Evolutionary conservation across 2,888 invertebrate genomes (phyloP).

Genomic region (Lingula anatina): DNA sequence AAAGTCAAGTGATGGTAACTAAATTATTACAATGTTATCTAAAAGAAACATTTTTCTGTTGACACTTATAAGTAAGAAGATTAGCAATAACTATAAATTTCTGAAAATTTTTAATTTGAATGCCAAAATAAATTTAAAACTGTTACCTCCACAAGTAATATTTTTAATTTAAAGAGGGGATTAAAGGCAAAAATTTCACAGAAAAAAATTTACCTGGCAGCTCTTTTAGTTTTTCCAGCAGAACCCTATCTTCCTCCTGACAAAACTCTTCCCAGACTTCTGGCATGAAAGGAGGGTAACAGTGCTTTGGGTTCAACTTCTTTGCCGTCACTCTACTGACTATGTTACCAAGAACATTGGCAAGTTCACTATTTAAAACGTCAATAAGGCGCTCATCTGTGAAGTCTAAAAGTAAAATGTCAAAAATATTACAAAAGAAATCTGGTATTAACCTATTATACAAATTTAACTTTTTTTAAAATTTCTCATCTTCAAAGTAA

Average conservation of each 20-base stretch:
- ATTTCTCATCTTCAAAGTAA: no score
- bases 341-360: slow-evolving; percentile 88
- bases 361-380: slow-evolving; percentile 81
- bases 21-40: no score
- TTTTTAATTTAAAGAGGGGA: no score
- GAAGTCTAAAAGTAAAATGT: slow-evolving; percentile 65
- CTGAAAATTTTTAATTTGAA: no score
- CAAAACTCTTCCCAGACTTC: slow-evolving; percentile 22
- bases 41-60: no score
- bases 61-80: no score
- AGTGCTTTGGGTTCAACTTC: slow-evolving; percentile 72
- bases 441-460: background rate
- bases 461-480: background rate
- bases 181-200: no score
- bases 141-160: no score
- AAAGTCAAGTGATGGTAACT: no score
- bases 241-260: slow-evolving; percentile 52
- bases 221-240: slow-evolving; percentile 56
- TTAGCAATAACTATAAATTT: no score
- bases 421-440: background rate
- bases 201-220: slow-evolving; percentile 59
- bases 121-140: no score
- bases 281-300: slow-evolving; percentile 61
- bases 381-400: slow-evolving; percentile 70
- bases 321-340: slow-evolving; percentile 73